Conservation (phyloP, 2,888 invertebrate genomes). For the Acleris cristana region DNA sequence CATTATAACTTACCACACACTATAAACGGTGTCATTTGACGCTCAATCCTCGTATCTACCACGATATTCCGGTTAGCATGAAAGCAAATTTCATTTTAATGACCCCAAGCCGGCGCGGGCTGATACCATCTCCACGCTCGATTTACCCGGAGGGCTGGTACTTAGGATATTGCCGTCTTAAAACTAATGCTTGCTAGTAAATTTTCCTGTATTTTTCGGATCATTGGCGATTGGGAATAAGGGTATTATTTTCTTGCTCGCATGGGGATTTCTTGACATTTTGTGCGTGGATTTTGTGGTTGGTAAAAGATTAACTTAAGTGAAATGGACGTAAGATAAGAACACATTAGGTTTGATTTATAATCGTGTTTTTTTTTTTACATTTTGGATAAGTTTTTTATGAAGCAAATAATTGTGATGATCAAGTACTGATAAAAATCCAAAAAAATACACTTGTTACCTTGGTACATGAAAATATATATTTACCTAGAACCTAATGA, state of each 20-base stretch:
- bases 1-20: slow-evolving; percentile 19
- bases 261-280: neutral
- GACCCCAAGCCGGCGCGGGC: slow-evolving; percentile 57
- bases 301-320: neutral
- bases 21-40: slow-evolving; percentile 40
- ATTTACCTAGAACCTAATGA: too few relatives aligned
- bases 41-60: slow-evolving; percentile 43
- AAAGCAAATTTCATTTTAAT: slow-evolving; percentile 80
- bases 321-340: too few relatives aligned
- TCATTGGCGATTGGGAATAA: slow-evolving; percentile 18
- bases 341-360: too few relatives aligned
- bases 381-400: too few relatives aligned
- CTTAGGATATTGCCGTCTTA: slow-evolving; percentile 33
- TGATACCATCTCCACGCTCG: slow-evolving; percentile 65
- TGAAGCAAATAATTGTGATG: too few relatives aligned
- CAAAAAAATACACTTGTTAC: too few relatives aligned
- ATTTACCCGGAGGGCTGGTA: slow-evolving; percentile 54
- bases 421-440: too few relatives aligned
- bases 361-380: too few relatives aligned
- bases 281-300: neutral
- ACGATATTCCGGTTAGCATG: slow-evolving; percentile 51
- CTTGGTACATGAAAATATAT: too few relatives aligned
- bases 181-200: slow-evolving; percentile 33
- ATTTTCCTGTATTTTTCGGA: slow-evolving; percentile 33
- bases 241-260: slow-evolving; percentile 7